phyloP scores from a whole-genome alignment of 1,140 invertebrate species.

The Oncopodura yosiiana region DNA sequence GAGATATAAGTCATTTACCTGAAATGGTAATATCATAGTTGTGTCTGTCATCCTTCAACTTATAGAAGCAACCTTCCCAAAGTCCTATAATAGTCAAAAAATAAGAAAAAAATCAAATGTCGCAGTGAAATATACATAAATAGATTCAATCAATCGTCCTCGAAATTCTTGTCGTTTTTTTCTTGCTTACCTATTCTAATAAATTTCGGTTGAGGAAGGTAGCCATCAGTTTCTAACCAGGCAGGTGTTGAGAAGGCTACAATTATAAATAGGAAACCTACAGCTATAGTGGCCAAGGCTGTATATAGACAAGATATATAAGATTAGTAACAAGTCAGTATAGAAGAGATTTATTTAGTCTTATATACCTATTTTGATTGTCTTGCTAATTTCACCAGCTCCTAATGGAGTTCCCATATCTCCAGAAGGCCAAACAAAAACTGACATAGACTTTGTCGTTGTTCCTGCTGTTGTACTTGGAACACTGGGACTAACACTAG shows the following conservation, averaged over 20 bases:
- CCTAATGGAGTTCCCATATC: conserved; percentile 4
- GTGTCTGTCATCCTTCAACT: conserved; percentile 68
- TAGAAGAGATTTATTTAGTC: too few relatives aligned
- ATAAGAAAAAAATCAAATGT: neutral
- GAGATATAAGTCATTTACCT: too few relatives aligned
- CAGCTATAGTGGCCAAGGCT: conserved; percentile 54
- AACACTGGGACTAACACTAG: conserved; percentile 18
- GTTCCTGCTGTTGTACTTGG: conserved; percentile 14
- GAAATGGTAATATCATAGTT: conserved; percentile 66
- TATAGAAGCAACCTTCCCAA: conserved; percentile 85
- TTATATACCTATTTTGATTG: conserved; percentile 8
- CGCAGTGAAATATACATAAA: neutral
- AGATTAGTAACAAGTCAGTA: too few relatives aligned
- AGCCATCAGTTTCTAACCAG: conserved; percentile 81
- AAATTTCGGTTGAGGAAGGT: conserved; percentile 66
- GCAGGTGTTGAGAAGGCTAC: conserved; percentile 84
- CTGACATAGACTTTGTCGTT: conserved; percentile 28
- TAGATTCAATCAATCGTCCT: neutral
- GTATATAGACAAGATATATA: too few relatives aligned
- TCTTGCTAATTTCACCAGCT: conserved; percentile 1
- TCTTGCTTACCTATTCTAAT: conserved; percentile 59
- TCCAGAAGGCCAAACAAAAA: conserved; percentile 32
- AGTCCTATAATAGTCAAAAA: conserved; percentile 54
- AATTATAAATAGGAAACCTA: conserved; percentile 64
- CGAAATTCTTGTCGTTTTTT: too few relatives aligned